Evolutionary conservation across 2,888 invertebrate genomes (phyloP).

Genomic region (Athetis lepigone): DNA sequence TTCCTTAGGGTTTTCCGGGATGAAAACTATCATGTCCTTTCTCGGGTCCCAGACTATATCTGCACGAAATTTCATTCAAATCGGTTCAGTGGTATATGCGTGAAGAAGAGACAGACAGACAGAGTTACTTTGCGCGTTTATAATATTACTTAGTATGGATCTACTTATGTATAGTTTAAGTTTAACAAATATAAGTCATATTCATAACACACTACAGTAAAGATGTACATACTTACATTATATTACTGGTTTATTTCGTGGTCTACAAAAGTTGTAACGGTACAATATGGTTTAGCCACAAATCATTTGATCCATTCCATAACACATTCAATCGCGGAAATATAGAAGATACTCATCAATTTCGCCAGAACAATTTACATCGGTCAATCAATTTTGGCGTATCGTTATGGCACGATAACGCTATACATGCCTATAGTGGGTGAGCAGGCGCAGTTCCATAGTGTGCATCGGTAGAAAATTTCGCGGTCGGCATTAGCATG

Average conservation of each 20-base stretch:
- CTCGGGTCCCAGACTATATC: no score
- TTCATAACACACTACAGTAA: conserved; percentile 12
- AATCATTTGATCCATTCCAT: conserved; percentile 37
- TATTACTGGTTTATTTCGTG: conserved; percentile 51
- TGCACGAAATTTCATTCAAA: no score
- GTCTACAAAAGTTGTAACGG: conserved; percentile 35
- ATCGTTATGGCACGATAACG: conserved; percentile 58
- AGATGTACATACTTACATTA: no score
- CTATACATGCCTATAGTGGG: conserved; percentile 64
- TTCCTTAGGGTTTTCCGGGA: no score
- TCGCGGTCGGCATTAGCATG: conserved; percentile 84
- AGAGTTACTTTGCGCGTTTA: no score
- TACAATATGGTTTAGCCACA: conserved; percentile 39
- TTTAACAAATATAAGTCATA: conserved; percentile 3
- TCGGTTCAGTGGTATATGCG: no score
- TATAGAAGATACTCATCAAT: conserved; percentile 35
- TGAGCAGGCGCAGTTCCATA: conserved; percentile 68
- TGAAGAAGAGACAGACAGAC: no score
- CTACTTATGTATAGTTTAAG: not conserved
- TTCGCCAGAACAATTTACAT: conserved; percentile 52
- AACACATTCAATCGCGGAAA: conserved; percentile 48
- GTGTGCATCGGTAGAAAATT: conserved; percentile 78
- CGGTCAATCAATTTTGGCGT: conserved; percentile 63
- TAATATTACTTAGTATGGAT: no score
- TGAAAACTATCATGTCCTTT: no score